Base-by-base conservation (phyloP, 2,113 vertebrate species). In the Dasyprocta punctata region DNA sequence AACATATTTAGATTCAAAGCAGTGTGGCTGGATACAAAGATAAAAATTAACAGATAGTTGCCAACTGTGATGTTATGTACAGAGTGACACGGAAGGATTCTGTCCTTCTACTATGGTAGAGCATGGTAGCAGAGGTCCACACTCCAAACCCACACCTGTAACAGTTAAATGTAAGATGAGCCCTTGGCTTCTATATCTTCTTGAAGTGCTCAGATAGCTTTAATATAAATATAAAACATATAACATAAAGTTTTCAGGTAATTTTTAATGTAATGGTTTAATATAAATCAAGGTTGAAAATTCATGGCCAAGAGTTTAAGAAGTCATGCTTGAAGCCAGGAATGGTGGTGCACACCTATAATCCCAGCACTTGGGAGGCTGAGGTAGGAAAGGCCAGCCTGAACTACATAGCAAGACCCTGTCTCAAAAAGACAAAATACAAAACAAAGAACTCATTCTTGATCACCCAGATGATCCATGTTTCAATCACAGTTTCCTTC, bases 1-100 rank as follows among this genome's bases (percentile, higher is more conserved):
- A 52, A 96, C 41, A 94, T 22, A 69, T 89, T 89, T 94, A 94
- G n/a, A 94, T 91, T 89, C 65, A 91, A 88, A 91, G 86, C 38
- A 26, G 28, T 71, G n/a, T 73, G 33, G 30, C 14, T 56, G 28
- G 58, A 83, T 60, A 38, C n/a, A 69, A 73, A 92, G 75, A 16
- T 73, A 89, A 89, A 90, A 94, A 77, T 58, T 47, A 71, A 24
- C 49, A 91, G 60, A 16, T 47, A 75, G 2, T 16, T 78, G 60
- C 73, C 17, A 26, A 33, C 44, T 86, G 12, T 24, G 56, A 63
- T 56, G 22, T 24, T 4, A 4, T 52, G 4, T 41, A 13, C n/a
- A 47, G 7, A 73, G 78, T 38, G 69, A 38, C 2, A 6, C 7
- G 36, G 7, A 13, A 69, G 44, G 38, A 77, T 81, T 90, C 86